Base-by-base conservation (phyloP, 2,888 invertebrate species). In the Eupithecia pulchellata region DNA sequence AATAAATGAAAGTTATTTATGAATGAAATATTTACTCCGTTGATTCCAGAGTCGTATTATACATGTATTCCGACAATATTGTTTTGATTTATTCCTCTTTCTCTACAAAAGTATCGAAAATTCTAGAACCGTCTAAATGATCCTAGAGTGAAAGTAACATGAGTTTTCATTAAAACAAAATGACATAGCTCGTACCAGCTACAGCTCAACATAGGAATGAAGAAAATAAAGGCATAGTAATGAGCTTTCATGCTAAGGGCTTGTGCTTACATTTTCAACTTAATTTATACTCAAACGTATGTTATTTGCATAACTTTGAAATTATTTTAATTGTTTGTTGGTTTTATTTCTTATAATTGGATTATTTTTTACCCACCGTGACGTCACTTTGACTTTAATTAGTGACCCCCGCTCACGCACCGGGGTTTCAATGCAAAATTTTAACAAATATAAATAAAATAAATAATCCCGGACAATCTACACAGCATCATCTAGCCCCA, bases 181-280 rank as follows among this genome's bases (percentile, higher is more conserved):
- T 52, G 52, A 52, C 25, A 1, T 25, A 52, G 69, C 66, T 61
- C 34, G 61, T 39, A n/a, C 36, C 14, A 34, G 2, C 42, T 34
- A 68, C 0, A 68, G 36, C 72, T 72, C 34, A 61, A 66, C 17
- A 66, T 47, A 62, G 32, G 70, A 72, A 67, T 58, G 65, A 66
- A 64, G 73, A 69, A 74, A 74, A 71, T 75, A 76, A 77, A 72
- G 71, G 73, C 75, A 73, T 76, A 73, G 77, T 76, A 77, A 77
- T 76, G 74, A 71, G 75, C 76, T 72, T 76, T 76, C 76, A 71
- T 75, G 77, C 75, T 74, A 74, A 75, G 76, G 73, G 71, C 72
- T 75, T 71, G 69, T 68, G 72, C 73, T 72, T 73, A 72, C 74
- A 68, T 72, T 73, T 73, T 71, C 71, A 77, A 72, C 69, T 67